Base-by-base conservation (phyloP, 2,797 vertebrate genomes). In the Chromis chromis region DNA sequence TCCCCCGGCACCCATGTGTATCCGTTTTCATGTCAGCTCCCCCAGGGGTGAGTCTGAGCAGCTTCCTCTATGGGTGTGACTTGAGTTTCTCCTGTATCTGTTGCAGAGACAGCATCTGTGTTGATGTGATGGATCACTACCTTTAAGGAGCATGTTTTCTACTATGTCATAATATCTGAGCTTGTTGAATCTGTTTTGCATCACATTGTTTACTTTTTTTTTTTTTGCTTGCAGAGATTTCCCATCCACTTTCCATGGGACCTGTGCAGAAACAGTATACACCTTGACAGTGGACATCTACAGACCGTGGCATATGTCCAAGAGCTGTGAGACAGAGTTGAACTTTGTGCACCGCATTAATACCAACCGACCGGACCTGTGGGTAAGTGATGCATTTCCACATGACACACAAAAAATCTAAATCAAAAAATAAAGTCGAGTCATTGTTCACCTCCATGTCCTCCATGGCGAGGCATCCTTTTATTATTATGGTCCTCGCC, bases 291-390 rank as follows among this genome's bases (percentile, higher is more conserved):
- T 91, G 50, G 13, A 63, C 56, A 85, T 91, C 52, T 3, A 66
- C 39, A 85, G 92, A 70, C 88, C 83, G 0, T 92, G 91, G 92
- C 87, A 74, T 50, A 0, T 93, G 44, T 16, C 77, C 24, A 92
- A 91, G 21, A 70, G 78, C 13, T 91, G 82, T 77, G 46, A 28
- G 49, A 86, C 86, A 4, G 65, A 90, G 42, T n/a, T 93, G 14
- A 88, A 84, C 40, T 91, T 84, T 68, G 39, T 75, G 13, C 64
- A 55, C 3, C 77, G 2, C 56, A 62, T 74, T 6, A 6, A 87
- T 49, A 62, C 28, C 65, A 84, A 72, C 64, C 56, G 68, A 14
- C 87, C 85, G 44, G 68, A 77, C 6, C 68, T 93, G 27, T 46
- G 65, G 76, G 91, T 91, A 71, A 87, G 85, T 80, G 21, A 49